Conservation (phyloP, 1,140 invertebrate genomes). For the Cepaea nemoralis region DNA sequence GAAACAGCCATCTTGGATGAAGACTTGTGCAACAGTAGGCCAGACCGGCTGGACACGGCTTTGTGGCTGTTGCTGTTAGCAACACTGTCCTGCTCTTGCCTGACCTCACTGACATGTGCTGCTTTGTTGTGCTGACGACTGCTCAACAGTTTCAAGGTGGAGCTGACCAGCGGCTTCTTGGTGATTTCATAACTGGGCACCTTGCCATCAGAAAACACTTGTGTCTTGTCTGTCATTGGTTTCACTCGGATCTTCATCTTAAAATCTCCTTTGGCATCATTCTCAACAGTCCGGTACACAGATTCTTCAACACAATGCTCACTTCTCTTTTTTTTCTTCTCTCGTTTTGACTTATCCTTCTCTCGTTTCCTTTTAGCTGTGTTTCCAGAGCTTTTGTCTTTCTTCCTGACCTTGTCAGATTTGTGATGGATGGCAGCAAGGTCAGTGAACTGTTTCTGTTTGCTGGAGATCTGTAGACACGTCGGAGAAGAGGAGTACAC, state of each 20-base stretch:
- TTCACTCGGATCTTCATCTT: constrained; percentile 59
- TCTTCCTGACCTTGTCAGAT: constrained; percentile 60
- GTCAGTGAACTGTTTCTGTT: constrained; percentile 45
- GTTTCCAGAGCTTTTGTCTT: constrained; percentile 57
- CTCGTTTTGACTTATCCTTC: constrained; percentile 62
- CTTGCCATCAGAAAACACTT: constrained; percentile 22
- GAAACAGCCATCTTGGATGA: constrained; percentile 36
- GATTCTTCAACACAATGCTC: constrained; percentile 50
- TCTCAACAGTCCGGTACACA: constrained; percentile 56
- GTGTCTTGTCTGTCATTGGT: constrained; percentile 25
- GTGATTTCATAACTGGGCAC: constrained; percentile 40
- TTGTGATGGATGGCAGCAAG: constrained; percentile 44
- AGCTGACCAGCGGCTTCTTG: constrained; percentile 30
- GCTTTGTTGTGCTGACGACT: background rate
- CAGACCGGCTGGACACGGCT: constrained; percentile 23
- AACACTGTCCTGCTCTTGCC: constrained; percentile 24
- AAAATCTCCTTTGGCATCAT: constrained; percentile 50
- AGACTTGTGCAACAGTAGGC: constrained; percentile 51
- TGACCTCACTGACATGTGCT: background rate
- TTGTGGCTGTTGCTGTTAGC: background rate
- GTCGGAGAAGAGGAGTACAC: constrained; percentile 59
- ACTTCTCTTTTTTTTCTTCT: constrained; percentile 60
- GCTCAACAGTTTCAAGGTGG: constrained; percentile 11
- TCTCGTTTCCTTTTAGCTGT: constrained; percentile 61
- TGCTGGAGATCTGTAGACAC: constrained; percentile 56